A percentile compares a stretch with the other conserved stretches of the same genome.
These are phyloP conservation scores for Empidonax alnorum DNA, from an alignment of 2,113 vertebrate species.

Conservation along the genomic window DNA sequence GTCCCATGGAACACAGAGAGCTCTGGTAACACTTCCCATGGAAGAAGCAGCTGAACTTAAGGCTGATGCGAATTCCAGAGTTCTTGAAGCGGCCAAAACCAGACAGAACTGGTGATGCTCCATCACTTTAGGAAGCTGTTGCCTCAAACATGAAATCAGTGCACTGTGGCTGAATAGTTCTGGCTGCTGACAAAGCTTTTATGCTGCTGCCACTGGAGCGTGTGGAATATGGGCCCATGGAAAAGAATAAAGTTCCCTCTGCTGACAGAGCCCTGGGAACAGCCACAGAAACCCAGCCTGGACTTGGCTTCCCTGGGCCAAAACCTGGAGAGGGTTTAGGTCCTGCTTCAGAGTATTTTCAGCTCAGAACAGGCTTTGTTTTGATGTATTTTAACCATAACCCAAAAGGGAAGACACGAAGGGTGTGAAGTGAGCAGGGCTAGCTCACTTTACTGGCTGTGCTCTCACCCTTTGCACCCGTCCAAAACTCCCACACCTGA, in stretches of 20 bases:
- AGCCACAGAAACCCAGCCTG: neutral
- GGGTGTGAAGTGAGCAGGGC: neutral
- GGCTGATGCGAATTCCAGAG: neutral
- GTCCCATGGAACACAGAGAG: neutral
- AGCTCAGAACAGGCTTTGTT: neutral
- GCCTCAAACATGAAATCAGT: neutral
- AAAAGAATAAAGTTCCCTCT: neutral
- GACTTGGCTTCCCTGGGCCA: neutral
- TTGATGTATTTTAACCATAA: neutral
- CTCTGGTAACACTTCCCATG: neutral
- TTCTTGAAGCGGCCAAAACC: neutral
- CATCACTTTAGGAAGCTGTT: neutral
- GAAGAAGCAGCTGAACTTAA: neutral
- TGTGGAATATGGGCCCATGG: neutral
- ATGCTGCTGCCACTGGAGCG: neutral
- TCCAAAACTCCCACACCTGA: neutral
- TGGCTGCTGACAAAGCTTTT: neutral
- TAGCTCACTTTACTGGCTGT: neutral
- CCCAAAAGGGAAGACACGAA: neutral
- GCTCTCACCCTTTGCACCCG: neutral
- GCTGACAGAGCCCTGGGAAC: slow-evolving; percentile 1
- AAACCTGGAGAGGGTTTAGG: neutral
- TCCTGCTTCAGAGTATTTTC: neutral
- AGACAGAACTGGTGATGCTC: neutral
- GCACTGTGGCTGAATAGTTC: neutral